Evolutionary conservation across 2,888 invertebrate species (phyloP).

Genomic region (Tetramorium bicarinatum): DNA sequence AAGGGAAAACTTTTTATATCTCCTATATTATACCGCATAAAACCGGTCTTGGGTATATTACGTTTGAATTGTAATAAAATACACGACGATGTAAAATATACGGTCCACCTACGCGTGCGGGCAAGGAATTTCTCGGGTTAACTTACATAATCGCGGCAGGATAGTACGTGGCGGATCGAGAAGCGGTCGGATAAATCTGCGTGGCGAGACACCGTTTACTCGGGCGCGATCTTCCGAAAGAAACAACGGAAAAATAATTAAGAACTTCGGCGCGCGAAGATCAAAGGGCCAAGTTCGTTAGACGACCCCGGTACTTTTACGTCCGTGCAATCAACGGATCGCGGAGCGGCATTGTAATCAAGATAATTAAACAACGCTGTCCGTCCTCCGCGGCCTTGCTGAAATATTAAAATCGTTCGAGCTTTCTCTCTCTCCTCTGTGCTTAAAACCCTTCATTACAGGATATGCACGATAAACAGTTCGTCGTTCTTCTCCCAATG

Average conservation of each 20-base stretch:
- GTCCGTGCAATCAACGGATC: constrained; percentile 60
- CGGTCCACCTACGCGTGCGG: constrained; percentile 16
- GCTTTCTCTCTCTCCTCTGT: background rate
- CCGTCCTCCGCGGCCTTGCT: constrained; percentile 39
- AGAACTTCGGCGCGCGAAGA: constrained; percentile 47
- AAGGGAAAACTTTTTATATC: constrained; percentile 14
- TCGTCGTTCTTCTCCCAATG: background rate
- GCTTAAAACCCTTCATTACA: background rate
- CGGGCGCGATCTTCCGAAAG: constrained; percentile 33
- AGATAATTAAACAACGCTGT: constrained; percentile 67
- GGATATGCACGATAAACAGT: constrained; percentile 1
- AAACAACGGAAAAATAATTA: constrained; percentile 50
- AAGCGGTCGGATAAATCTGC: constrained; percentile 3
- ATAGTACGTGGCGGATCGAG: constrained; percentile 1
- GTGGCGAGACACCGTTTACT: constrained; percentile 11
- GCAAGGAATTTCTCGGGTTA: constrained; percentile 1
- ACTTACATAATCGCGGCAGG: constrained; percentile 26
- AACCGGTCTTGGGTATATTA: constrained; percentile 27
- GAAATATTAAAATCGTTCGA: constrained; percentile 64
- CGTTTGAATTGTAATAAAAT: constrained; percentile 16
- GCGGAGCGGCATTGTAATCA: constrained; percentile 55
- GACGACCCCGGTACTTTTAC: constrained; percentile 53
- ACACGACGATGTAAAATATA: constrained; percentile 15
- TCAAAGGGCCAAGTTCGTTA: constrained; percentile 59
- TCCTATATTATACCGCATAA: constrained; percentile 4